Conservation (phyloP, 2,797 vertebrate species). For the Onychomys torridus region DNA sequence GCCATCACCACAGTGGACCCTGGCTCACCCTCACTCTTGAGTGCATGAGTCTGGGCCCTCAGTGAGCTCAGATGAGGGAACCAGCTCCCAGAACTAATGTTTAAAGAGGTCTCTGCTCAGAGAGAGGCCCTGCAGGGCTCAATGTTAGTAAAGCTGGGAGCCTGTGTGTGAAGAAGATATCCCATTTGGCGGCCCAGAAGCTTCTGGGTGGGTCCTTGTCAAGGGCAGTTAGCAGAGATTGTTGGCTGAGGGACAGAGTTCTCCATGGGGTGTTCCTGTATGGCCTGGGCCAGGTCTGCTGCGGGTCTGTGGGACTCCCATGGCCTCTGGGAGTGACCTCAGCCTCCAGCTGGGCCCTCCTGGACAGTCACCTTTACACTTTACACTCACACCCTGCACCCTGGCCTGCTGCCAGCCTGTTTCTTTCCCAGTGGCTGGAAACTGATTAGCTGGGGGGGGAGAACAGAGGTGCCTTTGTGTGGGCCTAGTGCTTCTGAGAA, state of each 20-base stretch:
- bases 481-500: constrained; percentile 81
- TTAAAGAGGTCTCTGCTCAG: background rate
- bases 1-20: background rate
- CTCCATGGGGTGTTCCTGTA: background rate
- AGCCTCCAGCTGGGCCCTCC: background rate
- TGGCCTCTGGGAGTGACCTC: background rate
- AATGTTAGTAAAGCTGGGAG: background rate
- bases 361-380: constrained; percentile 82
- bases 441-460: constrained; percentile 88
- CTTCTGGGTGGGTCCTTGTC: background rate
- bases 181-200: background rate
- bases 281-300: background rate
- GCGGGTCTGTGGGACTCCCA: background rate
- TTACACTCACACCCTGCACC: constrained; percentile 84
- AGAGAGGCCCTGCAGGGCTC: background rate
- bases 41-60: background rate
- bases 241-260: background rate
- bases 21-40: background rate
- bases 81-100: background rate
- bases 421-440: constrained; percentile 84
- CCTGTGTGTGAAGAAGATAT: background rate
- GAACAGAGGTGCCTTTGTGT: constrained; percentile 89
- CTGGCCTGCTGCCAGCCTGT: constrained; percentile 85
- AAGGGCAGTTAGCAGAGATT: background rate
- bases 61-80: background rate